Evolutionary conservation across 2,888 invertebrate species (phyloP), one percentile per base, ranked within the genome.

Genomic region (Odontothrips loti): DNA sequence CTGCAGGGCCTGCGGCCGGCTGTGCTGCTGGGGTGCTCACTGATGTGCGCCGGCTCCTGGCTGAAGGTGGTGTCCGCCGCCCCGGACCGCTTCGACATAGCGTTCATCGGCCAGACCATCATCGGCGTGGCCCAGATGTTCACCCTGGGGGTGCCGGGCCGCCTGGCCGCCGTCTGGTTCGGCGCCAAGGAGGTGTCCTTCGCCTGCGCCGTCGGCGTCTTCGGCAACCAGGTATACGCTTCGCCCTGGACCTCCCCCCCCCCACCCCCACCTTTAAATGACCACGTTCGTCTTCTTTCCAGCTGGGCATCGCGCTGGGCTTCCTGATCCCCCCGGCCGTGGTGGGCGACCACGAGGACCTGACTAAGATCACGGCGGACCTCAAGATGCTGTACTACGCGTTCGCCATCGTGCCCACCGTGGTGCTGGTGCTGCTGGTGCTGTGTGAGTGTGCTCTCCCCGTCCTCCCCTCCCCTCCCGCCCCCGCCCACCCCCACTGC

Each of bases 301-400:
- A 98, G 91, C 86, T 91, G 29, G 85, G 84, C 15, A 82, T 84
- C 29, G 84, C 84, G 1, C 48, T 85, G 17, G 83, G 84, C 27
- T 85, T 85, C 85, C 79, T 83, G 87, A n/a, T 87, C 2, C 91
- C 91, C 0, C 90, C 91, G 8, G 79, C 81, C 88, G 85, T 92
- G 82, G 92, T 92, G 2, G 86, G 87, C 51, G 81, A 91, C 82
- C 89, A 90, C 80, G 91, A 92, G 2, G 89, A 91, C 79, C 84
- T 88, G 8, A 91, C 91, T 0, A 89, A 92, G 83, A 92, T 95
- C 82, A 93, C 91, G 9, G 86, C 88, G 9, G 94, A 96, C 86
- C 89, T 97, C 82, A 91, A 92, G 85, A 87, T 92, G 81, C 94
- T 99, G 92, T 97, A 97, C 88, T 95, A 95, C 86, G 89, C 92